Conservation (phyloP, 2,113 vertebrate genomes). For the Macquaria ambigua region DNA sequence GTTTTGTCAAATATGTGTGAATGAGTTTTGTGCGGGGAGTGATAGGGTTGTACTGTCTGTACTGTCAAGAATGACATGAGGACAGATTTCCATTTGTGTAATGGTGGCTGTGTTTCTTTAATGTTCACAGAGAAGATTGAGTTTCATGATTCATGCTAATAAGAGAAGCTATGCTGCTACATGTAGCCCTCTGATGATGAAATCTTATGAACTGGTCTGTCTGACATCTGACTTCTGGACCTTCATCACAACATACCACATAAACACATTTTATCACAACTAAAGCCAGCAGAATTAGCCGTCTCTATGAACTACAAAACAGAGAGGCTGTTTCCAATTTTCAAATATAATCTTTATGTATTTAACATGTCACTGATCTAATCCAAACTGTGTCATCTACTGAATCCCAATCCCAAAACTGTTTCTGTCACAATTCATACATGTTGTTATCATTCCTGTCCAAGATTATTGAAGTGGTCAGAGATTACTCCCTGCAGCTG, state of each 20-base stretch:
- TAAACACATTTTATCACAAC: constrained; percentile 42
- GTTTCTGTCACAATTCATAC: constrained; percentile 27
- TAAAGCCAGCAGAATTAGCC: constrained; percentile 28
- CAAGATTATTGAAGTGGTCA: constrained; percentile 61
- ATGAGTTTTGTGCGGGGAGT: neutral
- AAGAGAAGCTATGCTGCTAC: neutral
- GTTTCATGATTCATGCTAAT: constrained; percentile 31
- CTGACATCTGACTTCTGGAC: constrained; percentile 40
- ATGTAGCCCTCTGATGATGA: constrained; percentile 37
- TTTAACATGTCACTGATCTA: constrained; percentile 61
- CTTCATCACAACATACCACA: constrained; percentile 34
- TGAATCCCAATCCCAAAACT: constrained; percentile 36
- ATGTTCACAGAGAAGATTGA: constrained; percentile 28
- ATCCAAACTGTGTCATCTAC: constrained; percentile 54
- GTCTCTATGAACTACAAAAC: constrained; percentile 29
- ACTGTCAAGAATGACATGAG: constrained; percentile 14
- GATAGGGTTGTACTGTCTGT: neutral
- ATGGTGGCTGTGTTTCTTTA: constrained; percentile 4
- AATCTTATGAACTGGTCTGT: constrained; percentile 20
- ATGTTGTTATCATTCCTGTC: constrained; percentile 44
- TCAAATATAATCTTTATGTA: constrained; percentile 34
- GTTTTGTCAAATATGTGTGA: neutral
- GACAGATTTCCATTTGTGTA: constrained; percentile 29
- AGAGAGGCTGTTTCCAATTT: constrained; percentile 44
- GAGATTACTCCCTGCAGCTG: constrained; percentile 63